Evolutionary conservation across 2,113 vertebrate genomes (phyloP), one percentile per base, ranked within the genome.

Genomic region (Lophotis ruficrista): DNA sequence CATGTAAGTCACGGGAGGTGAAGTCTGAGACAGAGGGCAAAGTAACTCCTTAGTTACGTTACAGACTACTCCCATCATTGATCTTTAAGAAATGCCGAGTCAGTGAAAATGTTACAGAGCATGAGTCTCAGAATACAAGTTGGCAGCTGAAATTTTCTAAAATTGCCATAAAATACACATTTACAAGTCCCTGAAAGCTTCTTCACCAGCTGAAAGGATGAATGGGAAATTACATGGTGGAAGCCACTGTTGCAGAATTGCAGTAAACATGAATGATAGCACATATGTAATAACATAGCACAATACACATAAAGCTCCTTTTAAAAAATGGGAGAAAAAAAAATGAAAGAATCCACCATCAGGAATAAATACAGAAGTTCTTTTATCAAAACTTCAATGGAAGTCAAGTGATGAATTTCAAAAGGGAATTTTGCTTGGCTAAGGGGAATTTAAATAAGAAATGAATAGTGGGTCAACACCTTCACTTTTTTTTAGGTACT

Each of bases 371-470:
- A 61, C 3, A 54, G 10, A 79, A 84, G 58, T 53, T 71, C 25
- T 82, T 96, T 90, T 47, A 79, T 72, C 71, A 79, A 81, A 94
- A 91, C 33, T 68, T 84, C 77, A 90, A 10, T 57, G 45, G 48
- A 92, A 89, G 23, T 50, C 53, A 71, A 88, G 45, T 30, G 45
- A 84, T 75, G 65, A 93, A 91, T 83, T 95, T 96, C 84, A 93
- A 89, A 96, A 57, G 16, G 28, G 6, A 85, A 69, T 85, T 96
- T 85, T 91, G 45, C 84, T 91, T 84, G 13, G 19, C 51, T 92
- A 93, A 90, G 71, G 75, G 66, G 48, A 93, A 94, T 69, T 93
- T 64, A 89, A 97, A 69, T 91, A 87, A 87, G 83, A 87, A 89
- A 68, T 72, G 33, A 94, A 76, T 37, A 71, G 38, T 57, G 37